phyloP scores from a whole-genome alignment of 2,888 invertebrate genomes.

The Hypselothyrea guttata region DNA sequence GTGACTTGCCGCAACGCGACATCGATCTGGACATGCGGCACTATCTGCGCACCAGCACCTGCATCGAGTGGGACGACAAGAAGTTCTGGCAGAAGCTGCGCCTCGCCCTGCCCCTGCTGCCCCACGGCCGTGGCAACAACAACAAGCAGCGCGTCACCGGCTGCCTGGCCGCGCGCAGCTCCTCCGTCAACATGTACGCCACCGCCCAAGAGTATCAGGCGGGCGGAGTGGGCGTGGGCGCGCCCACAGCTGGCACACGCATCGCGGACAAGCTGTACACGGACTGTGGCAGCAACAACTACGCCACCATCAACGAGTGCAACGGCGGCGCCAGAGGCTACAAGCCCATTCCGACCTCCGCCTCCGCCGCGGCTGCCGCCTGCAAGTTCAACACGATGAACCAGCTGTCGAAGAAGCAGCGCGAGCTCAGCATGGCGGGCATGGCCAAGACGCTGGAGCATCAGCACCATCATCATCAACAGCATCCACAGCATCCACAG shows the following conservation, averaged over 20 bases:
- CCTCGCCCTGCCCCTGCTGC: conserved; percentile 91
- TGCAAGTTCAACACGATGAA: conserved; percentile 81
- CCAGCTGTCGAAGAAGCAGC: conserved; percentile 73
- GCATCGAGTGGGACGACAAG: conserved; percentile 96
- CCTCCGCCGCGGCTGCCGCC: conserved; percentile 74
- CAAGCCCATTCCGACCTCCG: conserved; percentile 76
- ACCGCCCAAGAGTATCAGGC: conserved; percentile 47
- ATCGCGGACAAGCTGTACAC: conserved; percentile 73
- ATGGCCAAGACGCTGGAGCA: conserved; percentile 78
- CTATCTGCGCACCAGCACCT: conserved; percentile 94
- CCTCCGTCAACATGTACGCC: conserved; percentile 81
- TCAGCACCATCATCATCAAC: conserved; percentile 68
- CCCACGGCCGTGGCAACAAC: conserved; percentile 68
- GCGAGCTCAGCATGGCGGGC: conserved; percentile 51
- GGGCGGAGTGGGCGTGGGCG: conserved; percentile 19
- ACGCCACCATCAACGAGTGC: conserved; percentile 82
- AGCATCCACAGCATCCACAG: conserved; percentile 40
- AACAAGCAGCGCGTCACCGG: conserved; percentile 75
- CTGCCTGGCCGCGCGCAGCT: conserved; percentile 77
- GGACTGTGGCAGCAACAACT: conserved; percentile 80
- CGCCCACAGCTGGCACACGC: conserved; percentile 45
- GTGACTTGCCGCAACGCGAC: conserved; percentile 93
- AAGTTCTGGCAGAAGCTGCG: conserved; percentile 98
- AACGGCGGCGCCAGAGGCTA: conserved; percentile 71
- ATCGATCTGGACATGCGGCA: conserved; percentile 94